Evolutionary conservation across 2,797 vertebrate species (phyloP).

Genomic region (Myotis findleyi): DNA sequence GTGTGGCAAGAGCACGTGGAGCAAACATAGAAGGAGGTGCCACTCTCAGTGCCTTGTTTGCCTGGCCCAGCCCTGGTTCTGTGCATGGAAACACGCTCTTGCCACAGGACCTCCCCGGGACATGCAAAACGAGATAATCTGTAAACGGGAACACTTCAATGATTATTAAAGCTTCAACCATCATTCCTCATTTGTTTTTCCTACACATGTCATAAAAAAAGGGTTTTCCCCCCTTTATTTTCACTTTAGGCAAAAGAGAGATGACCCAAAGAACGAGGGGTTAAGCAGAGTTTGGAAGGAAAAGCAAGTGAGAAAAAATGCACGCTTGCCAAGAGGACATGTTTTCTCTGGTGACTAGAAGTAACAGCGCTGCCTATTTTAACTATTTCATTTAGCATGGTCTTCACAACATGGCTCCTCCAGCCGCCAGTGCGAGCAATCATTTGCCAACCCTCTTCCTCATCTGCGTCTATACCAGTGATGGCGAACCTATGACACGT

Average conservation of each 20-base stretch:
- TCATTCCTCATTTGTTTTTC: constrained; percentile 17
- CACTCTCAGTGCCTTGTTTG: rapidly evolving
- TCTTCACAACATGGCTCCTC: neutral
- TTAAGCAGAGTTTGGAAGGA: constrained; percentile 43
- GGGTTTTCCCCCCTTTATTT: neutral
- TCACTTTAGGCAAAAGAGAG: constrained; percentile 52
- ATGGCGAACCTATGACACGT: too few relatives aligned
- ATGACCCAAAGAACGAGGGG: constrained; percentile 48
- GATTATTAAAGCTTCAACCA: neutral
- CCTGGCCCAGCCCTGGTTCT: neutral
- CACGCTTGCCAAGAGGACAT: constrained; percentile 35
- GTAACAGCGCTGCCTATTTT: neutral
- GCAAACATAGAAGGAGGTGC: neutral
- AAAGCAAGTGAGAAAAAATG: constrained; percentile 55
- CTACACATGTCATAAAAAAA: neutral
- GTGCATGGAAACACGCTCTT: too few relatives aligned
- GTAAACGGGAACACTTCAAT: neutral
- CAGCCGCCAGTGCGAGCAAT: neutral
- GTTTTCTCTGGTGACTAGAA: constrained; percentile 16
- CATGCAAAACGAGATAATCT: neutral
- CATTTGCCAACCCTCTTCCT: too few relatives aligned
- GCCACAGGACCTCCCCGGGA: neutral
- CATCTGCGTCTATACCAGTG: neutral
- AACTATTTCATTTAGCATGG: neutral
- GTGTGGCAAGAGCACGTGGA: neutral